A percentile compares a stretch with the other conserved stretches of the same genome.
Conservation (phyloP, 2,797 vertebrate genomes). For the Pangasius mekongensis region DNA sequence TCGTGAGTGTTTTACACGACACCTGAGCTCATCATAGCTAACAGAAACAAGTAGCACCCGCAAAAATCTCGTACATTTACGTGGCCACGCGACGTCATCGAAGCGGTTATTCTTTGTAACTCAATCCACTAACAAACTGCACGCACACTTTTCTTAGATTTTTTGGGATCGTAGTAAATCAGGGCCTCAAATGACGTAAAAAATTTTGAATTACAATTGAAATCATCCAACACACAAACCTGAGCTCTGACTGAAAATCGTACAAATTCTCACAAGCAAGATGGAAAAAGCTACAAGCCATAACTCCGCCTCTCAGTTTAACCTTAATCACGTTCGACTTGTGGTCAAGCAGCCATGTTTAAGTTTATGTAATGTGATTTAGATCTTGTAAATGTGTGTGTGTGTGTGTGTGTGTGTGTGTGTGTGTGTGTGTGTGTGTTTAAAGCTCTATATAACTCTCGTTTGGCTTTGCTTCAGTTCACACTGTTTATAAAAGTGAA, state of each 20-base stretch:
- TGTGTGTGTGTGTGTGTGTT: neutral
- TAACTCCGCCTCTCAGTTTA: neutral
- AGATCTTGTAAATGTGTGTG: neutral
- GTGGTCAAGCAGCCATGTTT: neutral
- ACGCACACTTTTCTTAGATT: neutral
- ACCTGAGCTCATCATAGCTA: neutral
- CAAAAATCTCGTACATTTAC: neutral
- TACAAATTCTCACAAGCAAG: neutral
- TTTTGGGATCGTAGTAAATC: neutral
- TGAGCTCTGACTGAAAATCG: neutral
- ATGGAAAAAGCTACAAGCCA: neutral
- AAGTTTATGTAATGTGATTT: neutral
- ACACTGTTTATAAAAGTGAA: too few relatives aligned
- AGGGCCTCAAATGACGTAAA: neutral
- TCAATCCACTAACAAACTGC: neutral
- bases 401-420: too few relatives aligned
- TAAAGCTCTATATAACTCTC: neutral
- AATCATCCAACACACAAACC: neutral
- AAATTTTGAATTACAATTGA: neutral
- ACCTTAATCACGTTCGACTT: neutral
- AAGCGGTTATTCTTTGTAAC: neutral
- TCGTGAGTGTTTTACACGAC: too few relatives aligned
- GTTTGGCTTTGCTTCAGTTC: too few relatives aligned
- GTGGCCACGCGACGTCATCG: neutral
- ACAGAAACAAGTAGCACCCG: neutral